Percentiles rank a stretch among this genome's conserved stretches.
phyloP scores from a whole-genome alignment of 2,888 invertebrate genomes.

The Drosophila incognita region DNA sequence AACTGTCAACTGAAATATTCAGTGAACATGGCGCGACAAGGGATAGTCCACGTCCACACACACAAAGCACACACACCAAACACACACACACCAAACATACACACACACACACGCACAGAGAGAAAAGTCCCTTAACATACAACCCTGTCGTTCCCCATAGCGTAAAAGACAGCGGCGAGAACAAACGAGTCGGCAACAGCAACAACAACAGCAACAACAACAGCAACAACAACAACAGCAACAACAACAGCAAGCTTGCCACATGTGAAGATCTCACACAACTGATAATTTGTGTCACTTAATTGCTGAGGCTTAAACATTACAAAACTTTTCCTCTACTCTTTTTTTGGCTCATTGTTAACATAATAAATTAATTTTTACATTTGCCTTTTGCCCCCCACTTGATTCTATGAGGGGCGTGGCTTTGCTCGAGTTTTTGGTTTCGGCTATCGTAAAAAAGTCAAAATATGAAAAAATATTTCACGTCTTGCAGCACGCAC shows the following conservation, averaged over 20 bases:
- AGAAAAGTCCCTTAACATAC: neutral
- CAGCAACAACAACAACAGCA: neutral
- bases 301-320: slow-evolving; percentile 77
- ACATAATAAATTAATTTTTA: slow-evolving; percentile 76
- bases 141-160: slow-evolving; percentile 1
- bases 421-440: slow-evolving; percentile 25
- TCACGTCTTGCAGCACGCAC: slow-evolving; percentile 53
- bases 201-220: neutral
- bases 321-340: slow-evolving; percentile 67
- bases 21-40: slow-evolving; percentile 58
- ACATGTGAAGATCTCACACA: slow-evolving; percentile 74
- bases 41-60: slow-evolving; percentile 42
- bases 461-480: slow-evolving; percentile 50
- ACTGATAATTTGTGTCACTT: slow-evolving; percentile 75
- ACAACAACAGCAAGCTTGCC: slow-evolving; percentile 22
- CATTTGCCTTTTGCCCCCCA: slow-evolving; percentile 5
- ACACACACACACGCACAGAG: too few relatives aligned
- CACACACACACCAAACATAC: neutral
- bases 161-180: slow-evolving; percentile 49
- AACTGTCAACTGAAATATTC: slow-evolving; percentile 64
- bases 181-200: slow-evolving; percentile 43
- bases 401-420: slow-evolving; percentile 31
- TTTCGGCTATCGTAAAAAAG: slow-evolving; percentile 38
- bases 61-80: slow-evolving; percentile 3
- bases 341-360: slow-evolving; percentile 61